phyloP scores from a whole-genome alignment of 2,888 invertebrate species.

The Dryocosmus kuriphilus region DNA sequence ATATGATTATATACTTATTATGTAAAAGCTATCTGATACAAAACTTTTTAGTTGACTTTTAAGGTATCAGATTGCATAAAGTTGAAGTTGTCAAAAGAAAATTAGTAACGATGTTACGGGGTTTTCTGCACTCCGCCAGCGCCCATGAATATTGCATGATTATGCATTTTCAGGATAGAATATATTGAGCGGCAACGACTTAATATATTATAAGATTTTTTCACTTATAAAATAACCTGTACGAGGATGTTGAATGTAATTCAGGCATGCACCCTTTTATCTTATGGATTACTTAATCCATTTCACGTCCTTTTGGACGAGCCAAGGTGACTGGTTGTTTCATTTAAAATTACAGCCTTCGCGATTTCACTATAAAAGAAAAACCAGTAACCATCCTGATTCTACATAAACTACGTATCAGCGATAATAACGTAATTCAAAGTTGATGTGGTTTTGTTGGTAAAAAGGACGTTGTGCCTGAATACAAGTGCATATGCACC shows the following conservation, averaged over 20 bases:
- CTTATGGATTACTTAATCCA: slow-evolving; percentile 39
- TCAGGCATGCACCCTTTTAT: slow-evolving; percentile 32
- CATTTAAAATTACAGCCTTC: slow-evolving; percentile 34
- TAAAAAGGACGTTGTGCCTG: not conserved
- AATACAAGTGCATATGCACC: slow-evolving; percentile 41
- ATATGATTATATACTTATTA: not conserved
- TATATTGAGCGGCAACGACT: slow-evolving; percentile 27
- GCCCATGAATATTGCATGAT: slow-evolving; percentile 32
- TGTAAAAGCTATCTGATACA: not conserved
- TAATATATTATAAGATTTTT: slow-evolving; percentile 32
- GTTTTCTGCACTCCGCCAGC: slow-evolving; percentile 5
- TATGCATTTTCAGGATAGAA: slow-evolving; percentile 36
- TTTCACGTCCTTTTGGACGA: slow-evolving; percentile 15
- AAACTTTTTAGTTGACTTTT: not conserved
- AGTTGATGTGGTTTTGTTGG: slow-evolving; percentile 12
- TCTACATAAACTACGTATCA: slow-evolving; percentile 11
- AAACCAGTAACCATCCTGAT: slow-evolving; percentile 37
- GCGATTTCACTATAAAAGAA: slow-evolving; percentile 18
- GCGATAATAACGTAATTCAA: slow-evolving; percentile 20
- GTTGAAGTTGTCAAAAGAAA: slow-evolving; percentile 6
- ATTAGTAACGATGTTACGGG: not conserved
- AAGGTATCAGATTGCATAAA: not conserved
- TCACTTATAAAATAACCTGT: slow-evolving; percentile 32
- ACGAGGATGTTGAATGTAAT: slow-evolving; percentile 19
- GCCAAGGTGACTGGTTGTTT: slow-evolving; percentile 24